Conservation (phyloP, 2,113 vertebrate genomes). For the Atherinomorus stipes region DNA sequence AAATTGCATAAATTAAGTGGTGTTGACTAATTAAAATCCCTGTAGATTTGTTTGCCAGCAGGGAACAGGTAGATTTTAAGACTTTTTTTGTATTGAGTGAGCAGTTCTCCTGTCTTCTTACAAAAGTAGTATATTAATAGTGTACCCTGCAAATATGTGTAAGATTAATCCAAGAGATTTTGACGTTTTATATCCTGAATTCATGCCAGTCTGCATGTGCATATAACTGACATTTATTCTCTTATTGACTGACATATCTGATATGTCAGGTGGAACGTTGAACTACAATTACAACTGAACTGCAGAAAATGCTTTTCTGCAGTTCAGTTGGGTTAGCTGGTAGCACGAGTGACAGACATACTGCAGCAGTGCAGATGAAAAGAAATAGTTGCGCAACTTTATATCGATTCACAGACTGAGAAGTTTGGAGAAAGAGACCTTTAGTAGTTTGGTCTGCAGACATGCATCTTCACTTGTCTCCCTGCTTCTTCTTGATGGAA, state of each 20-base stretch:
- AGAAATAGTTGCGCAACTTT: constrained; percentile 30
- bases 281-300: too few relatives aligned
- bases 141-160: background rate
- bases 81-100: background rate
- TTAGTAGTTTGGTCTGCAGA: background rate
- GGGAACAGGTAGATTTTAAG: background rate
- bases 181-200: background rate
- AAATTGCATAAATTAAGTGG: background rate
- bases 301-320: too few relatives aligned
- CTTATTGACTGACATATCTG: constrained; percentile 18
- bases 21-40: background rate
- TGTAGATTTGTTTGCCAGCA: background rate
- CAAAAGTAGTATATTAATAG: too few relatives aligned
- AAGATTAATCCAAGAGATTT: background rate
- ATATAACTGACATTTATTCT: too few relatives aligned
- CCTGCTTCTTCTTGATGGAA: background rate
- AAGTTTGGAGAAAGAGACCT: constrained; percentile 18
- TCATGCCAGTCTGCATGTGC: background rate
- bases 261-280: too few relatives aligned
- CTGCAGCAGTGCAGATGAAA: constrained; percentile 12
- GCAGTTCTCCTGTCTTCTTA: background rate
- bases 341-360: constrained; percentile 13
- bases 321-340: constrained; percentile 2
- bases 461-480: background rate
- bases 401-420: constrained; percentile 44